Conservation (phyloP, 1,140 invertebrate species). For the Anastrepha ludens region DNA sequence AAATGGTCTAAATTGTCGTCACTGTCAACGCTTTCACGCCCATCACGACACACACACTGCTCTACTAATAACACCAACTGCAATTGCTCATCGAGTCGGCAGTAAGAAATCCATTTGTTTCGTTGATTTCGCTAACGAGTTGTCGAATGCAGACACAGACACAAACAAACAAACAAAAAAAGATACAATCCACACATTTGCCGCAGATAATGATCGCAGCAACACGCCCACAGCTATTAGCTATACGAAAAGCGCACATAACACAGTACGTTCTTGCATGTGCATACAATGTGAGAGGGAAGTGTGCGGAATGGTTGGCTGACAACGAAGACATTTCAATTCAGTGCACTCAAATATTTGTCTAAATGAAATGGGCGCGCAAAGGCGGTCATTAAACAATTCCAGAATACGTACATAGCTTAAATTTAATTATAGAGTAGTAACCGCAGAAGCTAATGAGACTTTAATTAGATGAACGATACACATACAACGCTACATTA, state of each 20-base stretch:
- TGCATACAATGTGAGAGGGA: not conserved
- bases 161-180: not conserved
- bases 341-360: slow-evolving; percentile 41
- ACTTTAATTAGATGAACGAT: slow-evolving; percentile 32
- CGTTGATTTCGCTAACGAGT: slow-evolving; percentile 55
- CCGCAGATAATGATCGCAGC: slow-evolving; percentile 35
- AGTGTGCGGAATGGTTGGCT: not conserved
- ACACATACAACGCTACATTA: not conserved
- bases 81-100: not conserved
- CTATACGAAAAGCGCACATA: not conserved
- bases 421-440: slow-evolving; percentile 43
- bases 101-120: slow-evolving; percentile 26
- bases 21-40: slow-evolving; percentile 58
- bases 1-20: slow-evolving; percentile 46
- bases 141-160: not conserved
- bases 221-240: slow-evolving; percentile 42
- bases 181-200: slow-evolving; percentile 41
- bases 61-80: slow-evolving; percentile 42
- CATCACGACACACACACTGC: slow-evolving; percentile 39
- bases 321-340: slow-evolving; percentile 41
- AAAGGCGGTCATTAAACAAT: slow-evolving; percentile 40
- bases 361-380: slow-evolving; percentile 34
- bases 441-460: slow-evolving; percentile 32
- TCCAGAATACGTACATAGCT: slow-evolving; percentile 47
- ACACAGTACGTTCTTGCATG: not conserved